Base-by-base conservation (phyloP, 1,140 invertebrate species). In the Epicauta chinensis region DNA sequence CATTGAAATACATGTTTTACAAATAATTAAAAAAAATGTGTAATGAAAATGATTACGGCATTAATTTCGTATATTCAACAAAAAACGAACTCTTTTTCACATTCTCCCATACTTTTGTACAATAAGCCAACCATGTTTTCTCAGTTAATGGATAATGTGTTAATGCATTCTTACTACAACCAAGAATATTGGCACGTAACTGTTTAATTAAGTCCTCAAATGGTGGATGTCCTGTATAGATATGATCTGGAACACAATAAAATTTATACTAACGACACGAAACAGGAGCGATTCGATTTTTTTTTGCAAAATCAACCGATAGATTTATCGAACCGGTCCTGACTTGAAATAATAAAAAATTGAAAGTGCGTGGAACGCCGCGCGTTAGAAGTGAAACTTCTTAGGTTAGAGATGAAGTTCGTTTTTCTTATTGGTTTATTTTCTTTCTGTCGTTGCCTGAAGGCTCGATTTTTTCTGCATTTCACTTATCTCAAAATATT, bases 61-160 rank as follows among this genome's bases (percentile, higher is more conserved):
- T 74, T 46, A 90, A 73, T 70, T 87, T 75, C 59, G 83, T 85
- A 65, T 91, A 92, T 66, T 92, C 88, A 43, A 86, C 79, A 63
- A 88, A 87, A 53, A 91, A 80, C 32, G 83, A 82, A 59, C 86
- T 90, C 63, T 91, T 92, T 59, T 85, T 87, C 5, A 91, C 84
- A 11, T 81, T 80, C 49, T 91, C 89, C 82, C 87, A 88, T 0
- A 85, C 84, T 74, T 87, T 88, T 13, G 77, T 79, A 57, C 86
- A 84, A 70, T 88, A 91, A 51, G 88, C 81, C 62, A 87, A 80
- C 85, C 85, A 88, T 56, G 80, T 84, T 66, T 79, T 84, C 65
- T 88, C 85, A 1, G 81, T 82, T 15, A 86, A 64, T 46, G 77
- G 72, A 29, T 79, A 73, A 43, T 82, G 80, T 0, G 81, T 83